phyloP scores from a whole-genome alignment of 2,888 invertebrate species.

The Keiferia lycopersicella region DNA sequence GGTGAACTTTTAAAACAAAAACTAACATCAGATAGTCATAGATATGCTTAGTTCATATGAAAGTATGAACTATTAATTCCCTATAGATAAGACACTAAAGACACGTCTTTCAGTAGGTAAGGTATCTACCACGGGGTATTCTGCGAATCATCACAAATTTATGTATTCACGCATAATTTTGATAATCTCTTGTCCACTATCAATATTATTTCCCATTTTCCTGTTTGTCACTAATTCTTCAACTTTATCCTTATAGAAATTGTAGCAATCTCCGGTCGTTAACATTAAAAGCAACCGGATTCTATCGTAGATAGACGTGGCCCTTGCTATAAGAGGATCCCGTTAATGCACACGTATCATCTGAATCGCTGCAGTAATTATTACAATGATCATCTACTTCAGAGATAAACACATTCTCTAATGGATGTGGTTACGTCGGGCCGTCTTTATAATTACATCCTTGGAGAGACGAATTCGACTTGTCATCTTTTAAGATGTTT shows the following conservation, averaged over 20 bases:
- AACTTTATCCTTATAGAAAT: not conserved
- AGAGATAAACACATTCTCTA: constrained; percentile 5
- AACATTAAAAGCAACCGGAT: constrained; percentile 34
- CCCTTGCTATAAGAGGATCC: too few relatives aligned
- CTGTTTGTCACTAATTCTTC: constrained; percentile 19
- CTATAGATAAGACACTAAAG: not conserved
- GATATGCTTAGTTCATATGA: too few relatives aligned
- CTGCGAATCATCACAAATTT: not conserved
- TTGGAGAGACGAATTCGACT: constrained; percentile 13
- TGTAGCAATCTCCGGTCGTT: constrained; percentile 3
- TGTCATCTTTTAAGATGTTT: not conserved
- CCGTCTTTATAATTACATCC: constrained; percentile 11
- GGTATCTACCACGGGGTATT: not conserved
- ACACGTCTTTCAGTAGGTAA: too few relatives aligned
- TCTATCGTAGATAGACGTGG: constrained; percentile 17
- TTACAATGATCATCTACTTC: constrained; percentile 6
- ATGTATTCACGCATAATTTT: not conserved
- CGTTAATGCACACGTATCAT: constrained; percentile 6
- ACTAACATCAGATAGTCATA: too few relatives aligned
- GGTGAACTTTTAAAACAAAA: too few relatives aligned
- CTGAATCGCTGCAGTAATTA: constrained; percentile 8
- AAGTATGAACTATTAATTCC: too few relatives aligned
- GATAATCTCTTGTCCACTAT: not conserved
- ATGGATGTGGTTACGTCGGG: constrained; percentile 5
- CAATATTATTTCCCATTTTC: not conserved